These are phyloP conservation scores for Amphiprion percula DNA, from an alignment of 2,113 vertebrate genomes.

Conservation along the genomic window DNA sequence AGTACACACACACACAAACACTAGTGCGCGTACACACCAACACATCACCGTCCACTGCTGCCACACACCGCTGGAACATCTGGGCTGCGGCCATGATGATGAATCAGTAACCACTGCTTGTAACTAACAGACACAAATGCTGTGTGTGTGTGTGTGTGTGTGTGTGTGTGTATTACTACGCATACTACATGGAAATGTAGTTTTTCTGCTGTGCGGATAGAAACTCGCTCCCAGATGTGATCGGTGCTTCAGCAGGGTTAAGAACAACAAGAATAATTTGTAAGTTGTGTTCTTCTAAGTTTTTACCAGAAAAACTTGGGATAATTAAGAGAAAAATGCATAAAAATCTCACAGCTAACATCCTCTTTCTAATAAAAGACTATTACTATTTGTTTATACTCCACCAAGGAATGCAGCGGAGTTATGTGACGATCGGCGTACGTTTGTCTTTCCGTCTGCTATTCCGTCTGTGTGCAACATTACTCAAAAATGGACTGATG, in stretches of 20 bases:
- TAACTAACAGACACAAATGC: slow-evolving; percentile 33
- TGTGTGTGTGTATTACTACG: slow-evolving; percentile 31
- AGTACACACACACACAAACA: slow-evolving; percentile 36
- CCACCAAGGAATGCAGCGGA: too few species aligned
- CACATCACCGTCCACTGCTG: slow-evolving; percentile 43
- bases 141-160: background rate
- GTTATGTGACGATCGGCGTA: too few species aligned
- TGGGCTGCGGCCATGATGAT: slow-evolving; percentile 67
- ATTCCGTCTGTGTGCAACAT: too few species aligned
- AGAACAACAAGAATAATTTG: too few species aligned
- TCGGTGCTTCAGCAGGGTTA: too few species aligned
- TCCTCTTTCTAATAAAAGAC: background rate
- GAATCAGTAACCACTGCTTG: slow-evolving; percentile 65
- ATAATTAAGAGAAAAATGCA: background rate
- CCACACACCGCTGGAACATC: slow-evolving; percentile 75
- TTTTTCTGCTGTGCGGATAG: background rate
- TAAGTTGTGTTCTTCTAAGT: too few species aligned
- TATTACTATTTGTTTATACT: too few species aligned
- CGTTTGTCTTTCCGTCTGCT: too few species aligned
- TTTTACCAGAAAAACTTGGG: background rate
- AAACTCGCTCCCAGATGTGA: too few species aligned
- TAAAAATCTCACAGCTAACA: background rate
- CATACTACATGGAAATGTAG: slow-evolving; percentile 19
- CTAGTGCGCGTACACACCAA: slow-evolving; percentile 21
- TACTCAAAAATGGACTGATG: too few species aligned